These are phyloP conservation scores for Beris morrisii DNA, from an alignment of 2,888 invertebrate species.

Conservation along the genomic window DNA sequence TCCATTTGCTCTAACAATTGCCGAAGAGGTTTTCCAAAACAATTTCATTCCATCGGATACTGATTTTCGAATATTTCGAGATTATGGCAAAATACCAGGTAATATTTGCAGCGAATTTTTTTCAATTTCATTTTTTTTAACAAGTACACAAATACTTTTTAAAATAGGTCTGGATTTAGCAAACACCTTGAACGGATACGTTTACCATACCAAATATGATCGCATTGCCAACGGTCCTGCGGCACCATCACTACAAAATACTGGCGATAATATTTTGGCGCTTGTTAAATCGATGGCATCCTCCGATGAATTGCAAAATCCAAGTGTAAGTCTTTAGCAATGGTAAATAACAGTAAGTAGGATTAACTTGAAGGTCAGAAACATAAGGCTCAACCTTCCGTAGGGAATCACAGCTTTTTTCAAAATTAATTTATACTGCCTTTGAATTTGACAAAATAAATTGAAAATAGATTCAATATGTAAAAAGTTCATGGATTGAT, in stretches of 20 bases:
- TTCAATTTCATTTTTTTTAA: background rate
- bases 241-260: constrained; percentile 71
- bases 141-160: background rate
- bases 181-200: constrained; percentile 72
- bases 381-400: too few species aligned
- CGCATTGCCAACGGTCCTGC: constrained; percentile 61
- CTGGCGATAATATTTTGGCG: constrained; percentile 70
- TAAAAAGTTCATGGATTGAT: too few species aligned
- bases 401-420: too few species aligned
- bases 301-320: constrained; percentile 49
- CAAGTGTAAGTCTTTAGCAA: constrained; percentile 44
- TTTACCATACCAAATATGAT: constrained; percentile 80
- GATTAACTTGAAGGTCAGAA: too few species aligned
- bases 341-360: too few species aligned
- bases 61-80: constrained; percentile 68
- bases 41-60: constrained; percentile 70
- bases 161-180: constrained; percentile 73
- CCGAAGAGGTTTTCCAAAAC: constrained; percentile 68
- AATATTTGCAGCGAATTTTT: constrained; percentile 10
- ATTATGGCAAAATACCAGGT: constrained; percentile 66
- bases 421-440: too few species aligned
- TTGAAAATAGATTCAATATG: too few species aligned
- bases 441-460: too few species aligned
- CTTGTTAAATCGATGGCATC: constrained; percentile 59
- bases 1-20: constrained; percentile 63